Evolutionary conservation across 1,140 invertebrate genomes (phyloP).

Genomic region (Drosophila miranda): DNA sequence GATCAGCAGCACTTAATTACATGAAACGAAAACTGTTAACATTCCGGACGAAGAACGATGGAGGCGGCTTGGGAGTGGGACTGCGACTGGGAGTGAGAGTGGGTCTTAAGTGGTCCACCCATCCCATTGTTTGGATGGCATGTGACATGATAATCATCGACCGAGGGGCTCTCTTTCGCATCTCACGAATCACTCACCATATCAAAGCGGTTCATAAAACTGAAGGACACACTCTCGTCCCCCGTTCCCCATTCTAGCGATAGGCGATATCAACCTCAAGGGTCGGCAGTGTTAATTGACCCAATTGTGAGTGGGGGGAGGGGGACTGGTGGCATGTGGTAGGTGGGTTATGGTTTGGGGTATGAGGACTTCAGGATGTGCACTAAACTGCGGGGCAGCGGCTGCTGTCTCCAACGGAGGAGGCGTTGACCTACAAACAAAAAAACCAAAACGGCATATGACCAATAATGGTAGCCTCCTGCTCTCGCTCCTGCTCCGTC

Average conservation of each 20-base stretch:
- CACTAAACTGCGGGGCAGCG: too few species aligned
- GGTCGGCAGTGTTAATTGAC: conserved; percentile 65
- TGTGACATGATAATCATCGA: conserved; percentile 75
- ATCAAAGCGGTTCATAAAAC: conserved; percentile 34
- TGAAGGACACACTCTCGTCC: conserved; percentile 16
- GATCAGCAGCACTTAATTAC: conserved; percentile 79
- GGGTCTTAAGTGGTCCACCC: conserved; percentile 35
- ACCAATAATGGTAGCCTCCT: conserved; percentile 38
- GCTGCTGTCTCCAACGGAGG: conserved; percentile 7
- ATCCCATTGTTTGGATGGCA: conserved; percentile 44
- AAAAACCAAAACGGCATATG: conserved; percentile 15
- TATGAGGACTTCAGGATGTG: too few species aligned
- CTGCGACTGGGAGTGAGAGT: neutral
- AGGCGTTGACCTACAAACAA: conserved; percentile 45
- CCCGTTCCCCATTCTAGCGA: too few species aligned
- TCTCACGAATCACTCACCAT: conserved; percentile 24
- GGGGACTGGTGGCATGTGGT: neutral
- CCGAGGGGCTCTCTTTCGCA: neutral
- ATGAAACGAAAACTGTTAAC: conserved; percentile 80
- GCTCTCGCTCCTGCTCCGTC: conserved; percentile 13
- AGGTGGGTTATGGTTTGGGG: too few species aligned
- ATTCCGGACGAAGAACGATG: conserved; percentile 31
- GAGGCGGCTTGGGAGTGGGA: neutral
- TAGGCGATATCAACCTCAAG: conserved; percentile 10
- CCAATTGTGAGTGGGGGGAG: conserved; percentile 48